Percentiles rank a stretch among this genome's conserved stretches.
Evolutionary conservation across 2,797 vertebrate species (phyloP).

Genomic region (Percopsis omiscomaycus): DNA sequence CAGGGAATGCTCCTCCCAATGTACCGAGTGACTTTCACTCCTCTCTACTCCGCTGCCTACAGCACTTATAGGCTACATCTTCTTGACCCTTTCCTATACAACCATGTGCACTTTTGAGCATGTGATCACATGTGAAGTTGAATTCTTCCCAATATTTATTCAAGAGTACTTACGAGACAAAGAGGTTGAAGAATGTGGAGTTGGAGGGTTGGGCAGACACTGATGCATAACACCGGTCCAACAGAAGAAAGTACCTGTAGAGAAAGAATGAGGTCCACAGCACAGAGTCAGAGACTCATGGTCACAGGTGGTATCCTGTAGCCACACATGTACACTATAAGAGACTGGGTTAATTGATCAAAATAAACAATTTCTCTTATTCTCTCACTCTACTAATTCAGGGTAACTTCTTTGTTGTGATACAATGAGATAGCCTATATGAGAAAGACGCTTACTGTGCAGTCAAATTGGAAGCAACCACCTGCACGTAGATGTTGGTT

Average conservation of each 20-base stretch:
- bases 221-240: conserved; percentile 75
- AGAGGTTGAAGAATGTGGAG: conserved; percentile 75
- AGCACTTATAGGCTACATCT: no score
- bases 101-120: no score
- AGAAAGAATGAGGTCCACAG: conserved; percentile 48
- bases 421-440: neutral
- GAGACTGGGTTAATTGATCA: neutral
- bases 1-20: no score
- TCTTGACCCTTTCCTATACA: no score
- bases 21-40: no score
- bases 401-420: neutral
- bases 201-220: conserved; percentile 62
- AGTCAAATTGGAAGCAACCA: conserved; percentile 73
- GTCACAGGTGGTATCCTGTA: conserved; percentile 56
- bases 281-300: conserved; percentile 58
- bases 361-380: no score
- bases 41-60: no score
- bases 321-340: conserved; percentile 12
- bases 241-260: conserved; percentile 72
- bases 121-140: no score
- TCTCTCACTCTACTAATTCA: neutral
- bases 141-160: neutral
- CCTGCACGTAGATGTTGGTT: conserved; percentile 67
- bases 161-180: conserved; percentile 73
- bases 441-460: conserved; percentile 66